Percentiles rank a stretch among this genome's conserved stretches.
phyloP scores from a whole-genome alignment of 1,140 invertebrate genomes.

The Saccostrea echinata region DNA sequence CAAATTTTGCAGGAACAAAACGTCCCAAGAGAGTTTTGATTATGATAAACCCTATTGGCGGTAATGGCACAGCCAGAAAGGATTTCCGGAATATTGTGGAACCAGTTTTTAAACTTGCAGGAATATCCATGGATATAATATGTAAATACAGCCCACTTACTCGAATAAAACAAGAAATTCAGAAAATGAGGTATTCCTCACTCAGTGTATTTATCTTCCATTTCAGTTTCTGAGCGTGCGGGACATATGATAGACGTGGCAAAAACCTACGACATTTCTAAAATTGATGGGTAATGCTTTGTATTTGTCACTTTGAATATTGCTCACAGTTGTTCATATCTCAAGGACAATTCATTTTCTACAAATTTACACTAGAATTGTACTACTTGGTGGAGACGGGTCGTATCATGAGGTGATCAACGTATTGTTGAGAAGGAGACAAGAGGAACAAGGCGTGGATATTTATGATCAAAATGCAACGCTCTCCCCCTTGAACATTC shows the following conservation, averaged over 20 bases:
- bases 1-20: constrained; percentile 45
- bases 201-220: not conserved
- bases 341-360: not conserved
- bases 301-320: not conserved
- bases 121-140: constrained; percentile 54
- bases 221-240: constrained; percentile 57
- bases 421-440: constrained; percentile 41
- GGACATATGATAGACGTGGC: constrained; percentile 52
- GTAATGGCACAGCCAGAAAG: constrained; percentile 48
- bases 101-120: constrained; percentile 62
- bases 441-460: constrained; percentile 45
- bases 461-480: constrained; percentile 32
- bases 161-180: not conserved
- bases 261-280: constrained; percentile 47
- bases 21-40: constrained; percentile 59
- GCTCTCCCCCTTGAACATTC: constrained; percentile 30
- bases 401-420: constrained; percentile 46
- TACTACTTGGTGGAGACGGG: constrained; percentile 48
- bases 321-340: not conserved
- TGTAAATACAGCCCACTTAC: constrained; percentile 39
- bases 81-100: constrained; percentile 57
- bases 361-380: constrained; percentile 31
- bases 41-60: constrained; percentile 65
- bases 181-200: not conserved
- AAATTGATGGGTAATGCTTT: constrained; percentile 27